Percentiles rank a stretch among this genome's conserved stretches.
phyloP scores from a whole-genome alignment of 2,797 vertebrate genomes.

The Typhlichthys subterraneus region DNA sequence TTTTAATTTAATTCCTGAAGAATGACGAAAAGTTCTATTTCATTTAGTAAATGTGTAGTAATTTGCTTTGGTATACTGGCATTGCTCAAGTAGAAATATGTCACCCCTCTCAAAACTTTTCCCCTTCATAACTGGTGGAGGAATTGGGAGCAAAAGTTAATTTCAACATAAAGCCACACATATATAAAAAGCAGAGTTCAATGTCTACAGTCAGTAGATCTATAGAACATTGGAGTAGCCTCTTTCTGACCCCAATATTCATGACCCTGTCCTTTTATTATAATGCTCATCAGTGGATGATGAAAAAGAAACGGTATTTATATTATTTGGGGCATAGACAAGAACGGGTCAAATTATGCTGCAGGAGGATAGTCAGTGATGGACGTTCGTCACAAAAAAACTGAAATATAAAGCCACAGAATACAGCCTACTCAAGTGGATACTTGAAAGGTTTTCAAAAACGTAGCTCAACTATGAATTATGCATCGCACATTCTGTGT shows the following conservation, averaged over 20 bases:
- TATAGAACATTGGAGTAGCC: not conserved
- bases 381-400: not conserved
- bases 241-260: conserved; percentile 32
- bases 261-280: conserved; percentile 6
- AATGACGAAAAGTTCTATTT: not conserved
- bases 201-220: conserved; percentile 5
- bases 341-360: not conserved
- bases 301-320: not conserved
- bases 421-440: conserved; percentile 1
- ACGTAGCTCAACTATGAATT: conserved; percentile 23
- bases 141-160: conserved; percentile 20
- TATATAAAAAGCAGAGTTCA: conserved; percentile 18
- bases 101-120: not conserved
- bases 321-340: not conserved
- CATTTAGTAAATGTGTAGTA: not conserved
- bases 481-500: conserved; percentile 14
- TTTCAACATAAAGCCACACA: conserved; percentile 13
- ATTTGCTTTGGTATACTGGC: not conserved
- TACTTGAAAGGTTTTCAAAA: not conserved
- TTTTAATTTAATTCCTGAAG: not conserved
- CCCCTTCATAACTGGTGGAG: not conserved
- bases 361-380: not conserved
- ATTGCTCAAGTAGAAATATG: conserved; percentile 8
- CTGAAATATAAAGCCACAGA: conserved; percentile 3
- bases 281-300: conserved; percentile 10